Base-by-base conservation (phyloP, 2,888 invertebrate genomes). In the Parasteatoda lunata region DNA sequence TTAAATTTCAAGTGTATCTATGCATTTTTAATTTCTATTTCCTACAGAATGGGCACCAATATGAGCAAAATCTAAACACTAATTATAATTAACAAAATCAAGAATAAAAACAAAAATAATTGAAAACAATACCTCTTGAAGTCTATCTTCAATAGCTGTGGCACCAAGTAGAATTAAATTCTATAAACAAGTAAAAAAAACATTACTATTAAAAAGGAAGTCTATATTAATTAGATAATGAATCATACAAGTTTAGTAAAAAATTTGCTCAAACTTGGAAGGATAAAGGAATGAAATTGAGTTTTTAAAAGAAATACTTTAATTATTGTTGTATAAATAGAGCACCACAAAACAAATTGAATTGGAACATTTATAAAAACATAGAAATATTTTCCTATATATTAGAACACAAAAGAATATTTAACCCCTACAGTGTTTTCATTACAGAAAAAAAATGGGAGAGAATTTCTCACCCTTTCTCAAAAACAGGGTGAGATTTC, bases 81-180 rank as follows among this genome's bases (percentile, higher is more conserved):
- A 8, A 47, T 6, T 15, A 47, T n/a, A 4, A 76, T 4, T 30
- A 77, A 6, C 4, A 9, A 49, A 65, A 30, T 30, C 30, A 30
- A 30, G 30, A 30, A 30, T 1, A 1, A 30, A 30, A 30, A 30
- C 30, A 30, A 30, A 30, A 30, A 30, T 30, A 30, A 30, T 30
- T 30, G 30, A 0, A 30, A 49, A 8, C 91, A 85, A 88, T 90
- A 93, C 94, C 93, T 93, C 97, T 93, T 98, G 98, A 79, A 99
- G 93, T 92, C 97, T 98, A 92, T 99, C 99, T 93, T 99, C 99
- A 90, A 99, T 99, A 45, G 99, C 99, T 59, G 99, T 98, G 2
- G 98, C 98, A 6, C 99, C 99, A 73, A 99, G 93, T 59, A 99
- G 93, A 52, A 93, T 94, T 88, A 99, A 93, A 93, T 98, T 96